Conservation (phyloP, 2,797 vertebrate species). For the Eurystomus glaucurus region DNA sequence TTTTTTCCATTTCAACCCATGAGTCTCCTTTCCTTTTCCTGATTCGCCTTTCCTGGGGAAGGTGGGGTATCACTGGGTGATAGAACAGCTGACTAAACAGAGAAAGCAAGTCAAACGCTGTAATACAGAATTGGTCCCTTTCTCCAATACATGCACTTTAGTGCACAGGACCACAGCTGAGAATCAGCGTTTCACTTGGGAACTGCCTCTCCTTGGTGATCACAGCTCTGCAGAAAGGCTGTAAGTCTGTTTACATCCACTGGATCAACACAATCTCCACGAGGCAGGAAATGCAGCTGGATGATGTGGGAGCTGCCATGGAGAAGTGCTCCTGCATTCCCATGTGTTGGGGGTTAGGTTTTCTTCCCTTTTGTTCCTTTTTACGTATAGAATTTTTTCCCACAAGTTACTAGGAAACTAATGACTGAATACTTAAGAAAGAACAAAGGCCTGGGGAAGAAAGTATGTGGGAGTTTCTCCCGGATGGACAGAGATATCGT, state of each 20-base stretch:
- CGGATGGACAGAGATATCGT: no score
- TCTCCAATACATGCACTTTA: neutral
- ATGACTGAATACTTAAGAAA: no score
- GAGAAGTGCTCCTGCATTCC: neutral
- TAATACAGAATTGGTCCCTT: neutral
- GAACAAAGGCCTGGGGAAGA: no score
- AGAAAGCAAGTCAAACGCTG: no score
- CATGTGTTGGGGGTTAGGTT: no score
- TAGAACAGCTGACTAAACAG: no score
- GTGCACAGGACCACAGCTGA: neutral
- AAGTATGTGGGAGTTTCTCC: no score
- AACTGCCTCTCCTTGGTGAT: neutral
- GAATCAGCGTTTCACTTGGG: neutral
- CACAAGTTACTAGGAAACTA: no score
- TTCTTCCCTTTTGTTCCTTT: no score
- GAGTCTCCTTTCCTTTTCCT: neutral
- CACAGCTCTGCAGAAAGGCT: neutral
- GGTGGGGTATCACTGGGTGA: no score
- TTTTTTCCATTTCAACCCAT: neutral
- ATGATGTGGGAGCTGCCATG: fast-evolving
- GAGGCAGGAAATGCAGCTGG: neutral
- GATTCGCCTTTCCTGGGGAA: neutral
- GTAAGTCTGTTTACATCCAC: neutral
- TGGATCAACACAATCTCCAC: fast-evolving
- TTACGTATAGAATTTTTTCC: no score